Percentiles rank a stretch among this genome's conserved stretches.
Evolutionary conservation across 2,888 invertebrate genomes (phyloP).

Genomic region (Acleris literana): DNA sequence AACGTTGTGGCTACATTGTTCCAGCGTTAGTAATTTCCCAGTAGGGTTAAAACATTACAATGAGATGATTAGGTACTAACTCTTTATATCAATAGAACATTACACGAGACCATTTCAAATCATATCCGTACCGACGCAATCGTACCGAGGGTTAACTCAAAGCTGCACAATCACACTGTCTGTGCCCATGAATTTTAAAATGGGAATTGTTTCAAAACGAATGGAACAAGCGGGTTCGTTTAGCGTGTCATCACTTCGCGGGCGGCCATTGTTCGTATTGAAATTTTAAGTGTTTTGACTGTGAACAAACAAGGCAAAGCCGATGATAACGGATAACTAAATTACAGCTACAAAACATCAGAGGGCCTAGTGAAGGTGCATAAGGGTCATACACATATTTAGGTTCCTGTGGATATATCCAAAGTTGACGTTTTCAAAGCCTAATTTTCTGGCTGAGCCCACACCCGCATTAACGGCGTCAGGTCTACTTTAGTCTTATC

Average conservation of each 20-base stretch:
- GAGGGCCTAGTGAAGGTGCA: not conserved
- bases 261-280: slow-evolving; percentile 19
- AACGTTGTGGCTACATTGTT: not conserved
- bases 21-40: not conserved
- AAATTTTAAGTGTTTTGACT: slow-evolving; percentile 18
- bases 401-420: no score
- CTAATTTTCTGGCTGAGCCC: no score
- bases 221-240: slow-evolving; percentile 40
- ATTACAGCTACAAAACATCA: no score
- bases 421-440: no score
- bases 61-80: not conserved
- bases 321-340: slow-evolving; percentile 5
- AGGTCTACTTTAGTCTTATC: no score
- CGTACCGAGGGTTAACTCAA: slow-evolving; percentile 19
- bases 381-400: no score
- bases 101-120: not conserved
- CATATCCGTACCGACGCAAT: slow-evolving; percentile 10
- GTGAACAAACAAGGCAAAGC: slow-evolving; percentile 6
- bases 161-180: slow-evolving; percentile 32
- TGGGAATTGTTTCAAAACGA: slow-evolving; percentile 37
- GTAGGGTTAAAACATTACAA: not conserved
- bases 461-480: no score
- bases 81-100: not conserved
- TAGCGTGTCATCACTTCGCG: slow-evolving; percentile 37
- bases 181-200: slow-evolving; percentile 39